Conservation (phyloP, 2,113 vertebrate species). For the Poeciliopsis turrubarensis region DNA sequence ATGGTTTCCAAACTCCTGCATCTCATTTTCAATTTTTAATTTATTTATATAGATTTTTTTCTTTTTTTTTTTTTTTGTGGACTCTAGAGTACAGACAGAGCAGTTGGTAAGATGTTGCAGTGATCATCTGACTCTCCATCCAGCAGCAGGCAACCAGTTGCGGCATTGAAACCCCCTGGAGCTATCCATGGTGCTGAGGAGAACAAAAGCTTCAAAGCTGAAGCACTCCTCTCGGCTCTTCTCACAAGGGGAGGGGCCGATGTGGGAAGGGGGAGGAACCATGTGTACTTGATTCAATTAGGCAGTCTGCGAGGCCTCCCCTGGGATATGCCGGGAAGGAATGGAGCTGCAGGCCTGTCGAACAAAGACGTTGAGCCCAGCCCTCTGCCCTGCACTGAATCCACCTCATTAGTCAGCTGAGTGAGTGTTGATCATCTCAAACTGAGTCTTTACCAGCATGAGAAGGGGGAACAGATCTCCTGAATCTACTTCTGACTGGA, state of each 20-base stretch:
- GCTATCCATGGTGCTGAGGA: constrained; percentile 75
- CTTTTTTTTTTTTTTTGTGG: not conserved
- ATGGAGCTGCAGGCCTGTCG: constrained; percentile 74
- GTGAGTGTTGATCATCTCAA: constrained; percentile 74
- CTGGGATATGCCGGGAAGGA: constrained; percentile 73
- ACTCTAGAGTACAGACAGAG: constrained; percentile 2
- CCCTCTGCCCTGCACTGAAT: constrained; percentile 68
- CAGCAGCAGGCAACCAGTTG: constrained; percentile 77
- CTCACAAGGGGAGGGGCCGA: constrained; percentile 58
- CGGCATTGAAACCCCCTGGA: constrained; percentile 59
- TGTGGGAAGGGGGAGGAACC: constrained; percentile 65
- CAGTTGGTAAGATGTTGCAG: constrained; percentile 23
- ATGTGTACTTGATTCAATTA: constrained; percentile 93
- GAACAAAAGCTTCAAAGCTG: constrained; percentile 74
- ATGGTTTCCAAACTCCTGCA: constrained; percentile 6
- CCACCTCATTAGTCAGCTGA: constrained; percentile 82
- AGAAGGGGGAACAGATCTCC: constrained; percentile 15
- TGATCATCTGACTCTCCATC: constrained; percentile 38
- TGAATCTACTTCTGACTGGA: constrained; percentile 8
- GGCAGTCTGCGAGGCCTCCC: constrained; percentile 84
- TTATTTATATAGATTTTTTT: not conserved
- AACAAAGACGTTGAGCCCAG: constrained; percentile 85
- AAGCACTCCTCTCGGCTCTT: constrained; percentile 49
- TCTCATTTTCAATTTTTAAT: not conserved
- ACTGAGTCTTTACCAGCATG: constrained; percentile 31